Evolutionary conservation across 1,140 invertebrate genomes (phyloP), one percentile per base, ranked within the genome.

Genomic region (Eueides isabella): DNA sequence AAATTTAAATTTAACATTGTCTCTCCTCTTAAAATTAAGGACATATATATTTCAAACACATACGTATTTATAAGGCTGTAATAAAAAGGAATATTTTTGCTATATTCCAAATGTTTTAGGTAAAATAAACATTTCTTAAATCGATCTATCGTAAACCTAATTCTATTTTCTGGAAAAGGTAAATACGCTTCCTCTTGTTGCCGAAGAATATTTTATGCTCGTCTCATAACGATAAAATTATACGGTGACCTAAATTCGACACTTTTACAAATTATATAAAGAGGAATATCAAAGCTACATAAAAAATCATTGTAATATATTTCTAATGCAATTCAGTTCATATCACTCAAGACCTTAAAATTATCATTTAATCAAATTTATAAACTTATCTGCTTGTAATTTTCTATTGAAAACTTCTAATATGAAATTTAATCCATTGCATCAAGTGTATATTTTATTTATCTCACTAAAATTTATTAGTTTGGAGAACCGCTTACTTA

Each of bases 181-280:
- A 12, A 16, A 41, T 29, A 41, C 28, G 5, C 38, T 67, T 29
- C 26, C 35, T 28, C 44, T 67, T 67, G 28, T 14, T 11, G 28
- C 38, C 12, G 2, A 38, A 26, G 1, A 67, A 66, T 28, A 66
- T 67, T 44, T n/a, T 67, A 41, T 23, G n/a, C 9, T 26, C 23
- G 48, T 5, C 23, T 26, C 48, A 67, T 75, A 72, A 75, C 67
- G 70, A 72, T 72, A 72, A 61, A 71, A 78, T 78, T 78, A 75
- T 78, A 65, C 77, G 28, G 63, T 44, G 73, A 69, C 66, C 77
- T 44, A 72, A 55, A 69, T 67, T 63, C 29, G 33, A 65, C 33
- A 65, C 38, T 71, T 38, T 38, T 67, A 28, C 65, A 67, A 29
- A 11, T 38, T 44, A 16, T 67, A 26, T 29, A 67, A 67, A 28